phyloP scores from a whole-genome alignment of 2,888 invertebrate species.

The Resseliella maxima region DNA sequence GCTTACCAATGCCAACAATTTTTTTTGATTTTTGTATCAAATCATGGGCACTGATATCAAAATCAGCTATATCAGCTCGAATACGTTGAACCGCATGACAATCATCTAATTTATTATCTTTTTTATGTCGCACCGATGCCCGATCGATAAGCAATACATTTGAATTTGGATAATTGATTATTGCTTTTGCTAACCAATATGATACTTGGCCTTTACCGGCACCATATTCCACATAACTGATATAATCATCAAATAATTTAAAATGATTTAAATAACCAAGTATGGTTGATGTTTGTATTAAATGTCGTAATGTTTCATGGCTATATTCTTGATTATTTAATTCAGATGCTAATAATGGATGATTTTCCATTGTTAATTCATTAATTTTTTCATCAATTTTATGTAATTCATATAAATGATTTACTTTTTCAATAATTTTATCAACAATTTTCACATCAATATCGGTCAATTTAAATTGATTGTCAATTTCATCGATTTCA shows the following conservation, averaged over 20 bases:
- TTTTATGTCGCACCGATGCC: constrained; percentile 84
- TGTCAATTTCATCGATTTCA: constrained; percentile 57
- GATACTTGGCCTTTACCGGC: constrained; percentile 90
- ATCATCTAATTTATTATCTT: constrained; percentile 74
- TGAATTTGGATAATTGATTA: constrained; percentile 67
- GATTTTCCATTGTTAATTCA: constrained; percentile 66
- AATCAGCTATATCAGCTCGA: constrained; percentile 84
- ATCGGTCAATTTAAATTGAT: constrained; percentile 65
- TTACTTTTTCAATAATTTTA: constrained; percentile 67
- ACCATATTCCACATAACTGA: constrained; percentile 87
- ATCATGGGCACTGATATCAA: constrained; percentile 73
- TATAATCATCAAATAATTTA: constrained; percentile 71
- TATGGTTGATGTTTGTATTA: constrained; percentile 82
- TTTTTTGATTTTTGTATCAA: constrained; percentile 66
- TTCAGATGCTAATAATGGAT: constrained; percentile 69
- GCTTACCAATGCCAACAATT: constrained; percentile 85
- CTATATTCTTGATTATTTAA: constrained; percentile 71
- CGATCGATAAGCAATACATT: constrained; percentile 82
- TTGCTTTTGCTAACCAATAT: constrained; percentile 78
- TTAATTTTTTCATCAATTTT: constrained; percentile 65
- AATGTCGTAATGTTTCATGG: constrained; percentile 76
- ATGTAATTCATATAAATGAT: constrained; percentile 65
- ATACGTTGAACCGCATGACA: constrained; percentile 72
- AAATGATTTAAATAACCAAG: constrained; percentile 76
- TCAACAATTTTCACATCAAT: constrained; percentile 66